Conservation (phyloP, 2,797 vertebrate species). For the Streptopelia turtur region DNA sequence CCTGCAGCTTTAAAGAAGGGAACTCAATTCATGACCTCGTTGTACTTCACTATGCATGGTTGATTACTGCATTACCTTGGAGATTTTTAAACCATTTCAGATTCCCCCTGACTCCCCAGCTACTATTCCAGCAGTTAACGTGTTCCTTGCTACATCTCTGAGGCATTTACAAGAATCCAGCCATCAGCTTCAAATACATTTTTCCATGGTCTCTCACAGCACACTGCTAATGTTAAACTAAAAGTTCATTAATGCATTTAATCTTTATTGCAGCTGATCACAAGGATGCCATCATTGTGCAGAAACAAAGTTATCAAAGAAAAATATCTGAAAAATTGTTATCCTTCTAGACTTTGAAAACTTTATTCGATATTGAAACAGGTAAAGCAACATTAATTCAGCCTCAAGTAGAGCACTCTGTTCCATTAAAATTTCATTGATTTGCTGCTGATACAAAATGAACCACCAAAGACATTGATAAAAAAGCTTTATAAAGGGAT, state of each 20-base stretch:
- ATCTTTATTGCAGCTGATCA: neutral
- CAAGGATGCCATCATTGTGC: neutral
- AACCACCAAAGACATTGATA: slow-evolving; percentile 41
- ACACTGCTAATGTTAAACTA: neutral
- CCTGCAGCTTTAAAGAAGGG: neutral
- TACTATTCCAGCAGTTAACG: neutral
- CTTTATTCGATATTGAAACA: slow-evolving; percentile 18
- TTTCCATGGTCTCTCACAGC: neutral
- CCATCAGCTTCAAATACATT: neutral
- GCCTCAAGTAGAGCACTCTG: neutral
- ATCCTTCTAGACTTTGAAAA: neutral
- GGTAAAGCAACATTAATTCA: slow-evolving; percentile 40
- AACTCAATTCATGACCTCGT: neutral
- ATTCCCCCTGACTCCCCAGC: neutral
- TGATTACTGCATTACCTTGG: neutral
- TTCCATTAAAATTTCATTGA: slow-evolving; percentile 56
- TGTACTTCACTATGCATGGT: neutral
- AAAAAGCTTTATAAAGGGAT: slow-evolving; percentile 49
- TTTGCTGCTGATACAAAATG: slow-evolving; percentile 54
- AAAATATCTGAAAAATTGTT: neutral
- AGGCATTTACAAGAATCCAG: neutral
- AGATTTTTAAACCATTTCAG: neutral
- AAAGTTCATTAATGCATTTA: neutral
- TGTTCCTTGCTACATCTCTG: neutral
- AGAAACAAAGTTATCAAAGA: slow-evolving; percentile 15